Evolutionary conservation across 1,140 invertebrate species (phyloP), one percentile per base, ranked within the genome.

Genomic region (Camponotus pennsylvanicus): DNA sequence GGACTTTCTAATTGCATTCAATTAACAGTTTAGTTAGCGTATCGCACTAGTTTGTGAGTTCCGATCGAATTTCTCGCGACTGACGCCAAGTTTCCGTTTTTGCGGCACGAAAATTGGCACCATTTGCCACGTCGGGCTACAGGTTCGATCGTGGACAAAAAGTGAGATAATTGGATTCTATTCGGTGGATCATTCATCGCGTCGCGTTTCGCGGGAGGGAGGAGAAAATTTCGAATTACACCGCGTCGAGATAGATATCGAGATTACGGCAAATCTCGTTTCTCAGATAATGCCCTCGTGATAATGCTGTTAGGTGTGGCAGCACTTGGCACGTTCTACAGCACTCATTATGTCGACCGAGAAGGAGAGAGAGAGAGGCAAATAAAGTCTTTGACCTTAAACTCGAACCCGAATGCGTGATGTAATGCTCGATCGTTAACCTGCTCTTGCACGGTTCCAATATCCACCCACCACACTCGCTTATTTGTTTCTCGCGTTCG

Each of bases 361-460:
- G 1, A 52, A 9, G 1, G 42, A 45, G 42, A 45, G 49, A 52
- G 49, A 52, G 69, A 83, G 69, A 42, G 37, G 69, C 55, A 18
- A 75, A 83, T 83, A 63, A 73, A 83, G 55, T 73, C 69, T 83
- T 83, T 61, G 69, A 83, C 79, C 79, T 83, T 83, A 83, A 83
- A 83, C 79, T 83, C 79, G 66, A 80, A 49, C 18, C 21, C 67
- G 52, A 42, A 52, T 73, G 69, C 40, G 64, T 83, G 69, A 75
- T 83, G 69, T 83, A 83, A 83, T 57, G 40, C 27, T n/a, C n/a
- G 79, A 83, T 83, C 79, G 69, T 83, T 83, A 75, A 83, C 79
- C 69, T 21, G 69, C 27, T 18, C 27, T 52, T 21, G 69, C 40
- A 27, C 37, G 78, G 13, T 75, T 18, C 78, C 78, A 45, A 59